Conservation (phyloP, 2,888 invertebrate species). For the Aphrophora alni region DNA sequence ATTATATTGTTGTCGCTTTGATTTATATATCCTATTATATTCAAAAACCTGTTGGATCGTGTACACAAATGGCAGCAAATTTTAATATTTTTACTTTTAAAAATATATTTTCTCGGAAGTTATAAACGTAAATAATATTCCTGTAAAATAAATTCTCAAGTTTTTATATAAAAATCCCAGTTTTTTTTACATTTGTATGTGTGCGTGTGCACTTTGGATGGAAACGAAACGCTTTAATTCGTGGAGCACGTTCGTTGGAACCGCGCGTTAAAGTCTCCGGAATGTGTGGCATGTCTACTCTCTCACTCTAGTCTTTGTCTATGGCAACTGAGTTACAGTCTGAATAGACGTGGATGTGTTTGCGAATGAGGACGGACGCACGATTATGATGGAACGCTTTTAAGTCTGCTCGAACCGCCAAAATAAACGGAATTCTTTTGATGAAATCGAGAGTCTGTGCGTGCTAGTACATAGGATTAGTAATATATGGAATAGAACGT, state of each 20-base stretch:
- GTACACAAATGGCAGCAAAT: no score
- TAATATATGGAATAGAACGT: no score
- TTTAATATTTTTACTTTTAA: no score
- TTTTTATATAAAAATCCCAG: no score
- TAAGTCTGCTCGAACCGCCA: neutral
- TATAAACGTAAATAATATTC: no score
- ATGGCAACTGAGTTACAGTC: neutral
- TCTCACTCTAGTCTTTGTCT: neutral
- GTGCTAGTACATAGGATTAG: neutral
- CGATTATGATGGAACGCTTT: neutral
- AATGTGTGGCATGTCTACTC: neutral
- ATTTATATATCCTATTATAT: no score
- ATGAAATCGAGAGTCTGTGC: neutral
- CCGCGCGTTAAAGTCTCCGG: constrained; percentile 2
- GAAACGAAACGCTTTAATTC: neutral
- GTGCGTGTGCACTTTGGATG: no score
- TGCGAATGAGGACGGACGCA: neutral
- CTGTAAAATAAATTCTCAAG: no score
- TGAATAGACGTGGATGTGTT: neutral
- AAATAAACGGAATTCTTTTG: neutral
- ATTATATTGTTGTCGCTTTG: no score
- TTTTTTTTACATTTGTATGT: no score
- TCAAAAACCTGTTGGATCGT: no score
- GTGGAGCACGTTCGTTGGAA: constrained; percentile 1
- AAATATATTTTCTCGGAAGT: no score